Percentiles rank a stretch among this genome's conserved stretches.
These are phyloP conservation scores for Cardiocondyla obscurior DNA, from an alignment of 1,140 invertebrate genomes.

Conservation along the genomic window DNA sequence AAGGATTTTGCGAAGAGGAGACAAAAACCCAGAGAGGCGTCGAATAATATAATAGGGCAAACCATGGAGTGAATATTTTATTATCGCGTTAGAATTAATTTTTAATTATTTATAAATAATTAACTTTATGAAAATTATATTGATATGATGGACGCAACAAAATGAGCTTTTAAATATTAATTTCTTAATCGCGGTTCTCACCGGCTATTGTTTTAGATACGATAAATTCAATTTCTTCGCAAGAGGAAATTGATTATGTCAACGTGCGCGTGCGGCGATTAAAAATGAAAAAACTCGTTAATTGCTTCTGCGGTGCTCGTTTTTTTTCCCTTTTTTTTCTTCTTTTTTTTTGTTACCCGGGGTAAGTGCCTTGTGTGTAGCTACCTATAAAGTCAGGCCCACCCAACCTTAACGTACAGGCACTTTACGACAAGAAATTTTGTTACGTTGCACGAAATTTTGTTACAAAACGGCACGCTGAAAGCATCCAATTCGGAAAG, in stretches of 20 bases:
- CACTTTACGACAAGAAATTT: slow-evolving; percentile 50
- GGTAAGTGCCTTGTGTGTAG: slow-evolving; percentile 4
- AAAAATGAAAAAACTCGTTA: slow-evolving; percentile 42
- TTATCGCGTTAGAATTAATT: not conserved
- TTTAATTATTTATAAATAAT: not conserved
- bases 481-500: slow-evolving; percentile 29
- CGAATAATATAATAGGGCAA: not conserved
- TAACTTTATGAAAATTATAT: not conserved
- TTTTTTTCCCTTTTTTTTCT: slow-evolving; percentile 3
- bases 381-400: slow-evolving; percentile 34
- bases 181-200: not conserved
- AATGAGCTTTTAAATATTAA: not conserved
- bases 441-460: slow-evolving; percentile 20
- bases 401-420: slow-evolving; percentile 40
- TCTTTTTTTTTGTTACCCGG: not conserved
- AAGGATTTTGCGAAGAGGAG: not conserved
- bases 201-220: slow-evolving; percentile 1
- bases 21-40: not conserved
- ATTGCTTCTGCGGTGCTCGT: not conserved
- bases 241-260: slow-evolving; percentile 1
- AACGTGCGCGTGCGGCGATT: not conserved
- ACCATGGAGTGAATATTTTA: not conserved
- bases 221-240: not conserved
- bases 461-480: slow-evolving; percentile 38
- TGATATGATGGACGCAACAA: not conserved